phyloP scores from a whole-genome alignment of 2,113 vertebrate species.

The Semnornis frantzii region DNA sequence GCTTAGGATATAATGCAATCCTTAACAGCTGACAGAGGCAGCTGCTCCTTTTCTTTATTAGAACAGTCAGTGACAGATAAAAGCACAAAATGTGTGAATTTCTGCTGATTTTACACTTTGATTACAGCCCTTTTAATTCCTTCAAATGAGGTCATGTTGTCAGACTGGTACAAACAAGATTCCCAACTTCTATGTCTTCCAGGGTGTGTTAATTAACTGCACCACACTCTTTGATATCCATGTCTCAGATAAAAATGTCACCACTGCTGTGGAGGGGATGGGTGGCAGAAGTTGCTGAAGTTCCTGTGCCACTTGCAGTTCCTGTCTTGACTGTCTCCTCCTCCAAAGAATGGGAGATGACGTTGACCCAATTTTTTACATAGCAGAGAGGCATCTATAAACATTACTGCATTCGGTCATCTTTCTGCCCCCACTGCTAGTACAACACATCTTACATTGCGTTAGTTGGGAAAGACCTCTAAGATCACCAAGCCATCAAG shows the following conservation, averaged over 20 bases:
- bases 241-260: neutral
- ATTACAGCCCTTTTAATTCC: neutral
- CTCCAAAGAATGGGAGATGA: neutral
- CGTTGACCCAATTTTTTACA: neutral
- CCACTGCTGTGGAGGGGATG: neutral
- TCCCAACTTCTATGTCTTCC: neutral
- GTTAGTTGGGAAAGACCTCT: too few species aligned
- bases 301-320: neutral
- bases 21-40: neutral
- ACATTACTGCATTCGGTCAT: neutral
- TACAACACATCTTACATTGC: neutral
- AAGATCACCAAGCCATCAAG: too few species aligned
- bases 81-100: neutral
- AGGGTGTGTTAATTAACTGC: conserved; percentile 26
- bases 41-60: neutral
- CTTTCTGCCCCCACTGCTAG: neutral
- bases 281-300: neutral
- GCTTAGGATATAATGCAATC: neutral
- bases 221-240: neutral
- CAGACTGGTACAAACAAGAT: neutral
- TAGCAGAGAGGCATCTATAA: neutral
- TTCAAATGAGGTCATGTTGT: neutral
- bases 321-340: neutral
- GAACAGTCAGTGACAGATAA: neutral
- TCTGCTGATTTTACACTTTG: neutral